A percentile compares a stretch with the other conserved stretches of the same genome.
phyloP scores from a whole-genome alignment of 2,888 invertebrate genomes.

The Mayetiola destructor region DNA sequence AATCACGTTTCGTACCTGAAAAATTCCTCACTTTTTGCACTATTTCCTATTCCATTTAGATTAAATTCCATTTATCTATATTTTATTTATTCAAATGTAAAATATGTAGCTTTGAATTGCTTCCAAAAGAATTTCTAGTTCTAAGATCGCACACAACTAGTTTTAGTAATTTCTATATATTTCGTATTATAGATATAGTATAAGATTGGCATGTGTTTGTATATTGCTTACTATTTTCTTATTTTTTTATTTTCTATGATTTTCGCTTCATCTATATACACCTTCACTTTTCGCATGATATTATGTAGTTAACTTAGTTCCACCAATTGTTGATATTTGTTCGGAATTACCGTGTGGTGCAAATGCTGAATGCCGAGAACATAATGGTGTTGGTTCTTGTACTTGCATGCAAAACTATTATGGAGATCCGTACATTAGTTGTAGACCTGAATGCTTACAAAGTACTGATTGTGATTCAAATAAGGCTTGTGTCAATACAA shows the following conservation, averaged over 20 bases:
- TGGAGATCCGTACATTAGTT: conserved; percentile 74
- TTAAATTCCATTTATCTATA: too few relatives aligned
- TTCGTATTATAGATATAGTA: too few relatives aligned
- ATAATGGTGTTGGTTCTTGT: conserved; percentile 68
- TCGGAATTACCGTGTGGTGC: conserved; percentile 68
- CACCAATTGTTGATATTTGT: neutral
- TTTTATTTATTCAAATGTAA: too few relatives aligned
- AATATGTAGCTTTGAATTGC: too few relatives aligned
- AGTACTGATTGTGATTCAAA: conserved; percentile 68
- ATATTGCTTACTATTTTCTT: neutral
- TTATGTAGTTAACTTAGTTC: neutral
- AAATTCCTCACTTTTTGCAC: conserved; percentile 5
- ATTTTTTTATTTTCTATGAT: neutral
- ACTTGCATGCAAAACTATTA: conserved; percentile 66
- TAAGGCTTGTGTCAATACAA: conserved; percentile 67
- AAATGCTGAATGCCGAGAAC: conserved; percentile 71
- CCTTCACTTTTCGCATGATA: neutral
- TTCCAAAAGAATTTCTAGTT: too few relatives aligned
- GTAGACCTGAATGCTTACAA: conserved; percentile 76
- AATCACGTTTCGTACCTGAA: neutral
- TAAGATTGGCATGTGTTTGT: neutral
- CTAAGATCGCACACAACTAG: too few relatives aligned
- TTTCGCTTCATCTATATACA: neutral
- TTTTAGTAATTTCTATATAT: too few relatives aligned
- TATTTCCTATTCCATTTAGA: neutral